A percentile compares a stretch with the other conserved stretches of the same genome.
These are phyloP conservation scores for Piscicola geometra DNA, from an alignment of 2,888 invertebrate species.

Conservation along the genomic window DNA sequence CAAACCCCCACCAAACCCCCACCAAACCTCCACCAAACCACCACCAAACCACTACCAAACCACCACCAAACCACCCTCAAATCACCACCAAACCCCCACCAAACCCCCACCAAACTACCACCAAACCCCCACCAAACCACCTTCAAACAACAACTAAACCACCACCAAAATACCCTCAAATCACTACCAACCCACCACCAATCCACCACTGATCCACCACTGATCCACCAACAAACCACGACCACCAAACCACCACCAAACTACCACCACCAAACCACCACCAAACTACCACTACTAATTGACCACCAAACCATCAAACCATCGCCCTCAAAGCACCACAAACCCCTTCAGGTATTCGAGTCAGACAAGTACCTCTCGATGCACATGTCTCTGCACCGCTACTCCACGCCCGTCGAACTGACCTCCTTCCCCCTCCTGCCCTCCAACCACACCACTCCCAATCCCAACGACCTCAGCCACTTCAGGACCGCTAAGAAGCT, in stretches of 20 bases:
- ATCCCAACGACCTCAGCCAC: neutral
- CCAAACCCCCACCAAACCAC: too few relatives aligned
- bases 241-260: slow-evolving; percentile 30
- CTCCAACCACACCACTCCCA: neutral
- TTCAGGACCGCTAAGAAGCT: neutral
- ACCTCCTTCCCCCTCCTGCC: neutral
- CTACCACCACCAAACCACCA: neutral
- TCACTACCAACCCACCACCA: neutral
- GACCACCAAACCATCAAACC: neutral
- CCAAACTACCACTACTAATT: neutral
- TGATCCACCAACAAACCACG: slow-evolving; percentile 29
- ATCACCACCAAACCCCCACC: too few relatives aligned
- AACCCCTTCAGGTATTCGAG: slow-evolving; percentile 37
- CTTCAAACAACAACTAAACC: neutral
- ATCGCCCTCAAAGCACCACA: neutral
- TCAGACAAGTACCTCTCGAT: slow-evolving; percentile 45
- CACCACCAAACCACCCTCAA: neutral
- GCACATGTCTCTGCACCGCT: slow-evolving; percentile 43
- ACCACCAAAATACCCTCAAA: neutral
- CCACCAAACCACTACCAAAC: neutral
- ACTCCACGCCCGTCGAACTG: neutral
- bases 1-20: neutral
- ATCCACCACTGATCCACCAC: neutral
- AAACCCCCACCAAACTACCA: too few relatives aligned
- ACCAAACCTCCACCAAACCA: neutral